Percentiles rank a stretch among this genome's conserved stretches.
Evolutionary conservation across 2,113 vertebrate genomes (phyloP).

Genomic region (Baryphthengus martii): DNA sequence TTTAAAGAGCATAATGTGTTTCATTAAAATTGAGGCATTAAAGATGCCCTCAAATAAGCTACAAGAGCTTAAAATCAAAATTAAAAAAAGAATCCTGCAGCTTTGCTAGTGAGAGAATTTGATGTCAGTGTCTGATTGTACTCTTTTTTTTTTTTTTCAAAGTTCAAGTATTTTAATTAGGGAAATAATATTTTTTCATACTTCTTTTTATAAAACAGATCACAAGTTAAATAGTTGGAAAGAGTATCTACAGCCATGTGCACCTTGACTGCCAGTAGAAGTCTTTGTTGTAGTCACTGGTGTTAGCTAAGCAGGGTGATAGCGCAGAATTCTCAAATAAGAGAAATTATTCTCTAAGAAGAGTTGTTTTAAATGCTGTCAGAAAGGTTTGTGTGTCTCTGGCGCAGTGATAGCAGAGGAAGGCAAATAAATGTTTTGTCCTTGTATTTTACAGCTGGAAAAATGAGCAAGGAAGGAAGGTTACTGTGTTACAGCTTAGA

Average conservation of each 20-base stretch:
- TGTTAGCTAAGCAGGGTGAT: not conserved
- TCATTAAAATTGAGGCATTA: not conserved
- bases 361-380: not conserved
- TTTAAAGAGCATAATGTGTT: not conserved
- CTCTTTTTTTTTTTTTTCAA: not conserved
- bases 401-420: not conserved
- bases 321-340: not conserved
- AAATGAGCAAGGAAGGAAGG: not conserved
- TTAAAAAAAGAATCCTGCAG: not conserved
- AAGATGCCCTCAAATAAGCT: not conserved
- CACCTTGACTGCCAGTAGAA: not conserved
- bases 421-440: not conserved
- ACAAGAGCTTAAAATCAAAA: not conserved
- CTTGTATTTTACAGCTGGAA: not conserved
- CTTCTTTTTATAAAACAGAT: not conserved
- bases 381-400: not conserved
- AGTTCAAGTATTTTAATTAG: not conserved
- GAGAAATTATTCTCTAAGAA: not conserved
- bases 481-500: not conserved
- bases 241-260: not conserved
- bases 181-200: not conserved
- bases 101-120: not conserved
- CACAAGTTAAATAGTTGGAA: not conserved
- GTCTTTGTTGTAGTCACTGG: not conserved
- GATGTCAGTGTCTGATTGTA: not conserved